Base-by-base conservation (phyloP, 2,888 invertebrate genomes). In the Nesidiocoris tenuis region DNA sequence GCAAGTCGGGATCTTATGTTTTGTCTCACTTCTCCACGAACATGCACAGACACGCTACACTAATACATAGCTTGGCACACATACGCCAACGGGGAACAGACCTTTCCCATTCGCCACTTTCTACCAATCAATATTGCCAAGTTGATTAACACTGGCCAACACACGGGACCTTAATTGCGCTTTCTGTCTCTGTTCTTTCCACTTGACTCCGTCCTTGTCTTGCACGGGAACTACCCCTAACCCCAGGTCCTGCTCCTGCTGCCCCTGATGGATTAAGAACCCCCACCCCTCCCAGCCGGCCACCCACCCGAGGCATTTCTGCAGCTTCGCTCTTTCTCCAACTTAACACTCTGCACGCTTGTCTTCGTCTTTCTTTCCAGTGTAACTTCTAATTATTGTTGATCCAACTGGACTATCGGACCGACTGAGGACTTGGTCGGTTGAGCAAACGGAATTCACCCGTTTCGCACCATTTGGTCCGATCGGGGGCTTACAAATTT, bases 141-240 rank as follows among this genome's bases (percentile, higher is more conserved):
- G 74, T 75, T 75, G 74, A 75, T 75, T 75, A 75, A 75, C 74
- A 75, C 74, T 66, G 74, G 59, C 74, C 74, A 75, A 75, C 74
- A 75, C 74, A 75, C 74, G 63, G 74, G 74, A 75, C 74, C 74
- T 75, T 75, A 75, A 75, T 75, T 75, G 74, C 22, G 66, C 74
- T 75, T 75, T 75, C 74, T 75, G 74, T 75, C 74, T 75, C 74
- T 24, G 63, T 74, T 64, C 74, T 74, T 74, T 64, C 19, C 61
- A 56, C 19, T 67, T 67, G 19, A 16, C 65, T 54, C 59, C 59
- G 16, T 59, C 59, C 39, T 39, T 39, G 3, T 39, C 39, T 39
- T 39, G 39, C 39, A 39, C 39, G n/a, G n/a, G n/a, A 39, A 39
- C 39, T 39, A 39, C 39, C 39, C 3, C 39, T 39, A 39, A 12